Percentiles rank a stretch among this genome's conserved stretches.
These are phyloP conservation scores for Paelopatides confundens DNA, from an alignment of 53 echinoderm and acorn worm genomes.

Conservation along the genomic window DNA sequence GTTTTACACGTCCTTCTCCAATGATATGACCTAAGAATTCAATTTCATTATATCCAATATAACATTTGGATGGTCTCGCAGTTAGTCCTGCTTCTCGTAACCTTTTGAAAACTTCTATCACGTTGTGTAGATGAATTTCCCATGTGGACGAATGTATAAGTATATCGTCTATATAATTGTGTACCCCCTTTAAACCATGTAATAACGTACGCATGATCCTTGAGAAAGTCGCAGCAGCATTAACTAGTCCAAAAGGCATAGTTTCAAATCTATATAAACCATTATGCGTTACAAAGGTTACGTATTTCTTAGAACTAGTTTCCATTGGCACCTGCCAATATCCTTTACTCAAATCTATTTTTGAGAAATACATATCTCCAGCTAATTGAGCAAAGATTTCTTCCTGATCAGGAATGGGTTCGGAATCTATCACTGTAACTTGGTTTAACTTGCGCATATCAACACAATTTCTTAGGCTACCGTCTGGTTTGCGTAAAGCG, in stretches of 20 bases:
- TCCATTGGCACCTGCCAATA: slow-evolving; percentile 76
- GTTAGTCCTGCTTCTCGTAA: slow-evolving; percentile 51
- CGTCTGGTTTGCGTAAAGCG: slow-evolving; percentile 48
- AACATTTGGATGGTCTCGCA: slow-evolving; percentile 65
- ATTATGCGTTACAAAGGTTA: slow-evolving; percentile 57
- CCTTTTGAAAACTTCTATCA: slow-evolving; percentile 51
- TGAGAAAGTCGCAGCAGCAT: slow-evolving; percentile 67
- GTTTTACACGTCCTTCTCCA: slow-evolving; percentile 55
- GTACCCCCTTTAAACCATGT: slow-evolving; percentile 57
- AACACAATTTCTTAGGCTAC: slow-evolving; percentile 53
- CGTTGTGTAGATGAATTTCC: slow-evolving; percentile 65
- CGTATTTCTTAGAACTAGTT: slow-evolving; percentile 59
- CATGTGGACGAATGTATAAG: slow-evolving; percentile 64
- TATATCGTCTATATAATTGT: slow-evolving; percentile 74
- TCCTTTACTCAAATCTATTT: slow-evolving; percentile 66
- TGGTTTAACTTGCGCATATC: slow-evolving; percentile 54
- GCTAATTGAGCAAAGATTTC: slow-evolving; percentile 54
- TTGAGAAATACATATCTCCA: slow-evolving; percentile 35
- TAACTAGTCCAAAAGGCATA: slow-evolving; percentile 85
- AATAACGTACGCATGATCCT: slow-evolving; percentile 65
- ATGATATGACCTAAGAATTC: slow-evolving; percentile 75
- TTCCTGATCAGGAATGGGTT: slow-evolving; percentile 58
- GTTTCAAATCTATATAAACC: slow-evolving; percentile 70
- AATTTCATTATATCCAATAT: slow-evolving; percentile 50
- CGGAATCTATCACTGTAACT: slow-evolving; percentile 50